Percentiles rank a stretch among this genome's conserved stretches.
phyloP scores from a whole-genome alignment of 1,140 invertebrate genomes.

The Drosophila pallidifrons region DNA sequence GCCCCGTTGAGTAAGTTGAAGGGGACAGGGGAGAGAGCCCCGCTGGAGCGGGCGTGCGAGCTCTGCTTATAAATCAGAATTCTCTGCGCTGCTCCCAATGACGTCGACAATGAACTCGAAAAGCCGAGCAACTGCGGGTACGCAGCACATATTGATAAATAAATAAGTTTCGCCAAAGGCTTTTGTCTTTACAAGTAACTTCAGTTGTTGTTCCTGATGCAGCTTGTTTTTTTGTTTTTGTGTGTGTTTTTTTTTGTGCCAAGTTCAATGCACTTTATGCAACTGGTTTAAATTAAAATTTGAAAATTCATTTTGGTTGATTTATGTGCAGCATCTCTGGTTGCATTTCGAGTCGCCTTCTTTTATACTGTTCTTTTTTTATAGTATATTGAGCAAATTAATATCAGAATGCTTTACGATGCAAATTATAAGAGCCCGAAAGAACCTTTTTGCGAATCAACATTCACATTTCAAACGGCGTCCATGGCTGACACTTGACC shows the following conservation, averaged over 20 bases:
- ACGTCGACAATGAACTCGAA: constrained; percentile 72
- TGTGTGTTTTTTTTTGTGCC: constrained; percentile 3
- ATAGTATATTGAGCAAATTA: constrained; percentile 44
- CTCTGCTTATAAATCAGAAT: constrained; percentile 80
- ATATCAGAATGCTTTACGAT: constrained; percentile 52
- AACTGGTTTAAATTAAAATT: constrained; percentile 81
- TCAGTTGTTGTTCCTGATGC: constrained; percentile 2
- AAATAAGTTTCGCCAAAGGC: constrained; percentile 78
- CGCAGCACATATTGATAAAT: constrained; percentile 80
- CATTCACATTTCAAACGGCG: constrained; percentile 48
- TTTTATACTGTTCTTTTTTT: neutral
- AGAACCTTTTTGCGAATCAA: constrained; percentile 24
- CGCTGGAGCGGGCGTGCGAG: constrained; percentile 7
- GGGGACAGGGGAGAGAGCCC: neutral
- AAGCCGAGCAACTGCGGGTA: constrained; percentile 50
- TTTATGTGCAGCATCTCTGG: constrained; percentile 54
- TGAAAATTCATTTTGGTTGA: constrained; percentile 64
- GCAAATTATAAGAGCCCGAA: constrained; percentile 54
- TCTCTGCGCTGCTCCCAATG: constrained; percentile 58
- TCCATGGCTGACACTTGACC: constrained; percentile 72
- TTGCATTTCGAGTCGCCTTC: constrained; percentile 17
- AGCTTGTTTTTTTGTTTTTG: constrained; percentile 13
- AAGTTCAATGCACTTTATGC: constrained; percentile 71
- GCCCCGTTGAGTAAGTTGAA: constrained; percentile 61
- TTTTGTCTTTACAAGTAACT: constrained; percentile 63